Evolutionary conservation across 2,113 vertebrate species (phyloP), one percentile per base, ranked within the genome.

Genomic region (Sinocyclocheilus rhinocerous): DNA sequence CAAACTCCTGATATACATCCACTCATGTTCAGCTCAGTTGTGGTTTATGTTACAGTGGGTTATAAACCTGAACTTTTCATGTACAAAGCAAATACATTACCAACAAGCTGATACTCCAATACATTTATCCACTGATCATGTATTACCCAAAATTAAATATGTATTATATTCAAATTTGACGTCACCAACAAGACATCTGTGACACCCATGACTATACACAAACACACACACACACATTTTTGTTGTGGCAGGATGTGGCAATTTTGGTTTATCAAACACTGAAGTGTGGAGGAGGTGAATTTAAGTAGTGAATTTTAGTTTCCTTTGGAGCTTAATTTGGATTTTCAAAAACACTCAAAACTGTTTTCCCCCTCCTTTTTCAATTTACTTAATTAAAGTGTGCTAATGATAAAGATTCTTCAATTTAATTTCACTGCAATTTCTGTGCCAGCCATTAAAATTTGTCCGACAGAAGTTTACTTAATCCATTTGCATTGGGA

Each of bases 301-400:
- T 77, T 55, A 55, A 55, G 55, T 20, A 55, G 26, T 77, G 48
- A 77, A 77, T 24, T 77, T 77, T 29, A 77, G 24, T 33, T 33
- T 20, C 15, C n/a, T 48, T 55, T 77, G 48, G 75, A 77, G 75
- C 24, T 77, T 77, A 29, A 29, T 76, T 76, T 9, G 13, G 7
- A 9, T 76, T 29, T 26, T 48, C 45, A 52, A 26, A 50, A 55
- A 55, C 13, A 18, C 24, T 52, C 36, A n/a, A 48, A 75, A 48
- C n/a, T 15, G 26, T 72, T 72, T 39, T 72, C 52, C 15, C 24
- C 45, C 24, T 39, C 26, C 48, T n/a, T 77, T 26, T n/a, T 50
- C 6, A 45, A 45, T 76, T 52, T 18, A 76, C 73, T 77, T 55
- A 22, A 67, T 67, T 67, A 52, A 55, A 77, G 20, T 55, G 48